phyloP scores from a whole-genome alignment of 1,140 invertebrate species.

The Lineus longissimus region DNA sequence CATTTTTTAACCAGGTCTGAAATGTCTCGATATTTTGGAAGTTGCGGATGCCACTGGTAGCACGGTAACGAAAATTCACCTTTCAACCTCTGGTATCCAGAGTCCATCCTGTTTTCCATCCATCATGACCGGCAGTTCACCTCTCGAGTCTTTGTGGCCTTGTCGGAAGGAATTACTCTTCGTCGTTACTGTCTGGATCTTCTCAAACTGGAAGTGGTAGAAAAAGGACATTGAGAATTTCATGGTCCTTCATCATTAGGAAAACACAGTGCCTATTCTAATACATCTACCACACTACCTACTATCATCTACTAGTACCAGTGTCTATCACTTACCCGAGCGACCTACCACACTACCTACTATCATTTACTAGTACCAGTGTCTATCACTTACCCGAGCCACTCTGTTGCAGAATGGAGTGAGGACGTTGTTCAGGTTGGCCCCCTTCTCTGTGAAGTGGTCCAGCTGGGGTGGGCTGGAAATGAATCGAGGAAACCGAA shows the following conservation, averaged over 20 bases:
- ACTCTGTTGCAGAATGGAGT: constrained; percentile 31
- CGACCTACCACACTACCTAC: too few relatives aligned
- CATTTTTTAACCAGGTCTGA: too few relatives aligned
- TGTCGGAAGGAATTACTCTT: constrained; percentile 56
- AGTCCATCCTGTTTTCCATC: constrained; percentile 55
- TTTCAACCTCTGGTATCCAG: constrained; percentile 63
- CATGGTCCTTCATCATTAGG: neutral
- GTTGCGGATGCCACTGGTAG: too few relatives aligned
- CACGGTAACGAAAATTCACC: constrained; percentile 25
- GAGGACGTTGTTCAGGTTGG: constrained; percentile 30
- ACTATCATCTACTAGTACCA: too few relatives aligned
- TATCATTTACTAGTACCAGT: neutral
- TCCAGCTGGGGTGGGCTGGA: constrained; percentile 27
- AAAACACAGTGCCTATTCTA: too few relatives aligned
- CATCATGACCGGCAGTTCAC: constrained; percentile 56
- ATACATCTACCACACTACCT: too few relatives aligned
- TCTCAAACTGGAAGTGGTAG: constrained; percentile 49
- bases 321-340: too few relatives aligned
- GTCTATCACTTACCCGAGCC: constrained; percentile 31
- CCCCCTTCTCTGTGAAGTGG: constrained; percentile 9
- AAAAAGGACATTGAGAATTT: constrained; percentile 8
- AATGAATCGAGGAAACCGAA: neutral
- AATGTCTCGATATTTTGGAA: too few relatives aligned
- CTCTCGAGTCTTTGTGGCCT: constrained; percentile 36
- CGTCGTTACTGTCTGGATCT: constrained; percentile 60